These are phyloP conservation scores for Sarcophaga bullata DNA, from an alignment of 1,140 invertebrate genomes.

Conservation along the genomic window DNA sequence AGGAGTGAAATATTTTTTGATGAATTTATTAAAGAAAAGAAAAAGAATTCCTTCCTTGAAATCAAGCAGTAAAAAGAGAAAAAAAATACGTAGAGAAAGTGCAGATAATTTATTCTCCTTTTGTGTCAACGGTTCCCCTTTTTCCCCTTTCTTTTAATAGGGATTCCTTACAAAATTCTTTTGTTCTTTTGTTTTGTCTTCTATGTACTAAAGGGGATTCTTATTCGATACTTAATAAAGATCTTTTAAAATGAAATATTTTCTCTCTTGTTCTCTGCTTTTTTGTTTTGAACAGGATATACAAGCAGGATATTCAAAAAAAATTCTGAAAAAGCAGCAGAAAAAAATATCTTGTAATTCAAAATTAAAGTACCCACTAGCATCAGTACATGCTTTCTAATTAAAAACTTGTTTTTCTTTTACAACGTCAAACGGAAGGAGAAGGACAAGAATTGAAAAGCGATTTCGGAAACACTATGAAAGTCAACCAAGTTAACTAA, in stretches of 20 bases:
- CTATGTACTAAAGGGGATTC: not conserved
- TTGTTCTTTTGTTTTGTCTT: not conserved
- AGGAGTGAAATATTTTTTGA: no score
- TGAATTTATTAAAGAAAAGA: no score
- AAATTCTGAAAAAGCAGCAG: not conserved
- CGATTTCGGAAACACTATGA: no score
- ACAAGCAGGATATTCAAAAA: not conserved
- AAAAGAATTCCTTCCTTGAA: no score
- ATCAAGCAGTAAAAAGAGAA: not conserved
- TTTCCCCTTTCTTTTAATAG: not conserved
- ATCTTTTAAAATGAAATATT: not conserved
- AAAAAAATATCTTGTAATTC: not conserved
- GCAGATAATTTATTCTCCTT: not conserved
- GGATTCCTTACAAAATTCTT: not conserved
- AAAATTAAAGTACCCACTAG: no score
- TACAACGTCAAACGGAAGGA: no score
- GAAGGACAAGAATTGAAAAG: no score
- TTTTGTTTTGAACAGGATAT: not conserved
- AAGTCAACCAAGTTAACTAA: no score
- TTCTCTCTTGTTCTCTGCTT: not conserved
- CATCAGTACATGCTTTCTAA: no score
- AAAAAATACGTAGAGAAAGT: not conserved
- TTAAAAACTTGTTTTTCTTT: no score
- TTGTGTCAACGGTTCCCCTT: not conserved
- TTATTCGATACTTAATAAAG: slow-evolving; percentile 9